Percentiles rank a stretch among this genome's conserved stretches.
These are phyloP conservation scores for Parasteatoda tepidariorum DNA, from an alignment of 1,140 invertebrate genomes.

Conservation along the genomic window DNA sequence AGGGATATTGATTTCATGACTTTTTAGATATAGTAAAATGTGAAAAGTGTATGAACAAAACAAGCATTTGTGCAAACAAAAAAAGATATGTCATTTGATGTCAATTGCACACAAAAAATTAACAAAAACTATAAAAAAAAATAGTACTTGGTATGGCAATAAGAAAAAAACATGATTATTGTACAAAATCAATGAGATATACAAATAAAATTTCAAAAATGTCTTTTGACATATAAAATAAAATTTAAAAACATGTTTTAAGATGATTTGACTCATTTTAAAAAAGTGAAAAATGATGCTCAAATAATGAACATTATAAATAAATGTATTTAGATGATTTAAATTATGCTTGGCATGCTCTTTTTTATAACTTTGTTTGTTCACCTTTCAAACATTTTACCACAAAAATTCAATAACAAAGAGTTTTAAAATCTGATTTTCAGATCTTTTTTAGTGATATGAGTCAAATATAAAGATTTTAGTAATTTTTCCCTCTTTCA, in stretches of 20 bases:
- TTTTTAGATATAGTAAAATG: slow-evolving; percentile 41
- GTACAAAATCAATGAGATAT: slow-evolving; percentile 50
- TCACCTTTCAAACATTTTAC: slow-evolving; percentile 59
- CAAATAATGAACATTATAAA: slow-evolving; percentile 48
- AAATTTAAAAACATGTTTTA: slow-evolving; percentile 38
- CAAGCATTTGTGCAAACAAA: slow-evolving; percentile 39
- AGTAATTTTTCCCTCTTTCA: slow-evolving; percentile 13
- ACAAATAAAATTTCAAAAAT: slow-evolving; percentile 43
- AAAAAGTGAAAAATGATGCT: slow-evolving; percentile 32
- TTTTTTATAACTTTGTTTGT: slow-evolving; percentile 29
- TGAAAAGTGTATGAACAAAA: slow-evolving; percentile 57
- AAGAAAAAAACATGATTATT: slow-evolving; percentile 19
- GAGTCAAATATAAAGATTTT: slow-evolving; percentile 55
- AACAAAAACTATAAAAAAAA: slow-evolving; percentile 28
- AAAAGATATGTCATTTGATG: slow-evolving; percentile 41
- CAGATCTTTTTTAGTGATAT: slow-evolving; percentile 55
- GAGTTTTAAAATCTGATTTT: slow-evolving; percentile 41
- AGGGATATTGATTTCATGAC: slow-evolving; percentile 39
- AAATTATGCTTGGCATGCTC: slow-evolving; percentile 45
- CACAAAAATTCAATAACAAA: slow-evolving; percentile 34
- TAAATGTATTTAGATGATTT: slow-evolving; percentile 43
- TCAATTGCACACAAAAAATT: slow-evolving; percentile 38
- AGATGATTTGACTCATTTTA: slow-evolving; percentile 30
- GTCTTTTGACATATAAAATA: slow-evolving; percentile 36
- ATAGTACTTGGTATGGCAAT: slow-evolving; percentile 44